These are phyloP conservation scores for Diceros bicornis DNA, from an alignment of 2,797 vertebrate genomes.

Conservation along the genomic window DNA sequence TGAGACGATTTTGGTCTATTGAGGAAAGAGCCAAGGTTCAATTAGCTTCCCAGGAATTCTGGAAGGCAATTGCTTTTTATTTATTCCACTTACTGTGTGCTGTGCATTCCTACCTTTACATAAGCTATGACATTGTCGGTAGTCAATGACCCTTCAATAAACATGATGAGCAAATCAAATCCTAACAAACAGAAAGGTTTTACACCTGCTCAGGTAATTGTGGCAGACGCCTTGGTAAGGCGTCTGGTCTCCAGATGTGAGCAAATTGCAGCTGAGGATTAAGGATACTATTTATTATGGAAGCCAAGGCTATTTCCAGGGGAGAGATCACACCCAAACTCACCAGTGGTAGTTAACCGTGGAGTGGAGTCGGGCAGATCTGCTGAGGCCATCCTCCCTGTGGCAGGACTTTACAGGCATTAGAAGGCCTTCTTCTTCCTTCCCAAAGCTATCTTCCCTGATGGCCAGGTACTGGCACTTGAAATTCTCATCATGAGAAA, in stretches of 20 bases:
- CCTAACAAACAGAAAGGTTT: conserved; percentile 70
- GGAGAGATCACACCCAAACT: conserved; percentile 27
- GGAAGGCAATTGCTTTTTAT: neutral
- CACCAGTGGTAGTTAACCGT: neutral
- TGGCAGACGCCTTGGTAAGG: conserved; percentile 47
- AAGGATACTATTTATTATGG: conserved; percentile 67
- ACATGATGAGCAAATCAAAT: conserved; percentile 67
- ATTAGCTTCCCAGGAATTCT: conserved; percentile 2
- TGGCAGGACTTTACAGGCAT: conserved; percentile 19
- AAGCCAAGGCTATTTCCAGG: conserved; percentile 37
- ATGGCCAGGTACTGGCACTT: neutral
- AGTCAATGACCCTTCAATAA: conserved; percentile 59
- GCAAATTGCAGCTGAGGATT: conserved; percentile 59
- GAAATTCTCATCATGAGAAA: conserved; percentile 16
- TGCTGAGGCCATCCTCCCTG: neutral
- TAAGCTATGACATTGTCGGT: conserved; percentile 12
- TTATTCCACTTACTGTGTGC: neutral
- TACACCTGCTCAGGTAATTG: conserved; percentile 63
- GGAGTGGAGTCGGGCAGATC: neutral
- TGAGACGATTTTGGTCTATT: neutral
- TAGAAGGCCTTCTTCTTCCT: neutral
- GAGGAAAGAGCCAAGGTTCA: conserved; percentile 51
- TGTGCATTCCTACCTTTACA: conserved; percentile 25
- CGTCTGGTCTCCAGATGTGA: conserved; percentile 65
- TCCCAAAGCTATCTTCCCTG: neutral